Conservation (phyloP, 2,113 vertebrate genomes). For the Malurus melanocephalus region DNA sequence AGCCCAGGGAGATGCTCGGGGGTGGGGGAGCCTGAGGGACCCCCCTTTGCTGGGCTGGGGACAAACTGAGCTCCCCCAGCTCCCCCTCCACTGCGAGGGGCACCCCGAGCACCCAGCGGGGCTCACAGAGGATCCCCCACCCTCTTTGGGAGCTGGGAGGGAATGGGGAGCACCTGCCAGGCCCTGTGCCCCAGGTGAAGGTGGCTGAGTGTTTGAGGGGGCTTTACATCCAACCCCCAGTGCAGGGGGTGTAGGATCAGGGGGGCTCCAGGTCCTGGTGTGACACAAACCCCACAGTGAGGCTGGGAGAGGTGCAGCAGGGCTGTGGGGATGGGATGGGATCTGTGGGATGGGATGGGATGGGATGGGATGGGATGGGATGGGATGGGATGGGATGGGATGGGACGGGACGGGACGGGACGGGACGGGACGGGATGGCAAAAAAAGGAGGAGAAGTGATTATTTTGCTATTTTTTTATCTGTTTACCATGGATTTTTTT, state of each 20-base stretch:
- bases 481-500: rapidly evolving
- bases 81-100: background rate
- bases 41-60: background rate
- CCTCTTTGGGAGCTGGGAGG: background rate
- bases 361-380: too few species aligned
- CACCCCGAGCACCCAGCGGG: background rate
- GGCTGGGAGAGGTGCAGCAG: background rate
- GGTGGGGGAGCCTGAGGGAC: too few species aligned
- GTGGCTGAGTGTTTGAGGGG: too few species aligned
- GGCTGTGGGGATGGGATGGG: background rate
- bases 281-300: background rate
- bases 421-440: background rate
- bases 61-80: background rate
- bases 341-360: background rate
- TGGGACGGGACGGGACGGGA: background rate
- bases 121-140: background rate
- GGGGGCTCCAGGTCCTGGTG: background rate
- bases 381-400: background rate
- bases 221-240: background rate
- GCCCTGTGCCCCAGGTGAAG: background rate
- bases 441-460: too few species aligned
- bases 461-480: background rate
- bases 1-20: background rate
- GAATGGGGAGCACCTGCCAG: too few species aligned
- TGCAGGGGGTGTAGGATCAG: background rate